Evolutionary conservation across 2,888 invertebrate genomes (phyloP), one percentile per base, ranked within the genome.

Genomic region (Rosalia funebris): DNA sequence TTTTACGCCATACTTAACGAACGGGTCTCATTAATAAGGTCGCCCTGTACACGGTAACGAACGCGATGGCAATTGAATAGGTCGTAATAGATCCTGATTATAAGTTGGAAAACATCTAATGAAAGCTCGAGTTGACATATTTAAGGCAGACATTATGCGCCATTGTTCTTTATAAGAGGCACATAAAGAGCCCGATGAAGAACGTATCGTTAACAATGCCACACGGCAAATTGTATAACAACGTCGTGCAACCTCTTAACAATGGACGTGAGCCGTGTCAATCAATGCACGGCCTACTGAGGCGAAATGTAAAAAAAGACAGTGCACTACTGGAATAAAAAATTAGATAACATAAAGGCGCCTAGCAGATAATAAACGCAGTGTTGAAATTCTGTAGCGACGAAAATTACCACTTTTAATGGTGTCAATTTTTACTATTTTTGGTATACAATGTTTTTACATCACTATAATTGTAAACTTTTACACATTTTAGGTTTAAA

Each of bases 201-300:
- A 41, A 57, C 50, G 57, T 60, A 25, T 5, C 9, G 46, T 14
- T 39, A 57, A 59, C 45, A 44, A 60, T 25, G 56, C 55, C 37
- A 57, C 57, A 62, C 62, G 59, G 59, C 64, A 64, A 66, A 64
- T 64, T 64, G 60, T 60, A 60, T 45, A 56, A 60, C 56, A 54
- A 60, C 45, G 45, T 66, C 64, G 64, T 66, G 64, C 56, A 52
- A 36, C 44, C 42, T 46, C 47, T 45, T 41, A 64, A 66, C 63
- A 64, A 57, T 62, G 44, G 54, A 59, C 55, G 48, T 61, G 57
- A 62, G 53, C 53, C 57, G 16, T 59, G 60, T 66, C 64, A 60
- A 45, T 62, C 59, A 60, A 41, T 31, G 44, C 46, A 50, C 47
- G 41, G 42, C 25, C 41, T 53, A 37, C 42, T 41, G 47, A 47